phyloP scores from a whole-genome alignment of 2,113 vertebrate species.

The Cyphomyrus discorhynchus region DNA sequence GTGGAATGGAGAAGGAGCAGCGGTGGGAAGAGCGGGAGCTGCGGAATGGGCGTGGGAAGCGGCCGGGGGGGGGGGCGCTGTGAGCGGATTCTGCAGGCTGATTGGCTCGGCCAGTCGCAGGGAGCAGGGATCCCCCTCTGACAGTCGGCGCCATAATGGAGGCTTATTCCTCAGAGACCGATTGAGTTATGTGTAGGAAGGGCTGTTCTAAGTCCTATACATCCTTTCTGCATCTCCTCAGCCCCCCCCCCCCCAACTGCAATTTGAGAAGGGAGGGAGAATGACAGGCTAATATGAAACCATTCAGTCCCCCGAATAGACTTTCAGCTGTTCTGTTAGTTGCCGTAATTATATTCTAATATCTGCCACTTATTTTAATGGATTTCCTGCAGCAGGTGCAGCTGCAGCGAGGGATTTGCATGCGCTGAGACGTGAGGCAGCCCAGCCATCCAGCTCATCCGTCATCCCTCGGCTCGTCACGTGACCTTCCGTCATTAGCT shows the following conservation, averaged over 20 bases:
- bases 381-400: constrained; percentile 55
- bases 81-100: not conserved
- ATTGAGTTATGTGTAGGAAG: not conserved
- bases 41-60: not conserved
- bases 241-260: not conserved
- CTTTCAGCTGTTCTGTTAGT: constrained; percentile 66
- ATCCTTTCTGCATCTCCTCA: constrained; percentile 4
- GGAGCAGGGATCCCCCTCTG: not conserved
- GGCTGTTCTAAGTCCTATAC: not conserved
- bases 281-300: constrained; percentile 17
- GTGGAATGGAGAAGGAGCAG: not conserved
- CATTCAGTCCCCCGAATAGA: constrained; percentile 53
- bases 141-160: not conserved
- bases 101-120: not conserved
- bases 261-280: not conserved
- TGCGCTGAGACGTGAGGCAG: not conserved
- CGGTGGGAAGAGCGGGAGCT: not conserved
- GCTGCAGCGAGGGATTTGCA: constrained; percentile 27
- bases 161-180: not conserved
- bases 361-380: constrained; percentile 63
- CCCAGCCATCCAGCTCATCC: not conserved
- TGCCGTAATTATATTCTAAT: constrained; percentile 60
- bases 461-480: not conserved
- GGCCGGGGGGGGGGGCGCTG: not conserved
- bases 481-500: not conserved